Evolutionary conservation across 2,888 invertebrate species (phyloP).

Genomic region (Lypha dubia): DNA sequence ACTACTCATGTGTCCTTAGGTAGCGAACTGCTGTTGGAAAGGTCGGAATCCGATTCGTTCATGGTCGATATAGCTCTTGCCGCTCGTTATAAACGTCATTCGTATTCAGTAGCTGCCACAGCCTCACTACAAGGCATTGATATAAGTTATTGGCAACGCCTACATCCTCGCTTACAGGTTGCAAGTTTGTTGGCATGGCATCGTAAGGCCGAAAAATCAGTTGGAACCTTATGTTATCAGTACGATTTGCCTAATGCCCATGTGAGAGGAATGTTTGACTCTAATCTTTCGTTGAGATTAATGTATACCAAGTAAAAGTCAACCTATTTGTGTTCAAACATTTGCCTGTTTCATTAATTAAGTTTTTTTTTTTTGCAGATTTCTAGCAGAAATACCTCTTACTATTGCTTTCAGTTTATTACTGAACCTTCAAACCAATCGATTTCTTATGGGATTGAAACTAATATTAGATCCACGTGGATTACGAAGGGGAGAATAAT

Average conservation of each 20-base stretch:
- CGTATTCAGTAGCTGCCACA: constrained; percentile 79
- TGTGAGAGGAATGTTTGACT: constrained; percentile 81
- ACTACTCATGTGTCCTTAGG: constrained; percentile 79
- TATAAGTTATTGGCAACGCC: constrained; percentile 82
- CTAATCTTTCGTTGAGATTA: constrained; percentile 81
- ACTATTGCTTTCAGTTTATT: constrained; percentile 80
- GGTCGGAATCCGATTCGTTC: constrained; percentile 76
- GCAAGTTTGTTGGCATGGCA: constrained; percentile 80
- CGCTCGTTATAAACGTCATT: constrained; percentile 77
- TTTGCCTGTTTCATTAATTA: background rate
- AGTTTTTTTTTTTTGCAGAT: constrained; percentile 76
- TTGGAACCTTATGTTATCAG: constrained; percentile 82
- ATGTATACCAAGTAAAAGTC: constrained; percentile 80
- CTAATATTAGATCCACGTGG: constrained; percentile 81
- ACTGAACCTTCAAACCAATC: constrained; percentile 79
- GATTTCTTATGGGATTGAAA: constrained; percentile 82
- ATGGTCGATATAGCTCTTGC: constrained; percentile 79
- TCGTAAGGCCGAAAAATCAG: constrained; percentile 78
- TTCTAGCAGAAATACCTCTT: constrained; percentile 77
- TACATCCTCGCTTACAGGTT: constrained; percentile 81
- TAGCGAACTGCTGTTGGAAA: constrained; percentile 80
- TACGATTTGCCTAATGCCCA: constrained; percentile 80
- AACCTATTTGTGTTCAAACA: background rate
- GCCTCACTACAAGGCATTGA: constrained; percentile 80
- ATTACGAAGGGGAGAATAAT: constrained; percentile 75